phyloP scores from a whole-genome alignment of 1,140 invertebrate species.

The Drosophila micromelanica region DNA sequence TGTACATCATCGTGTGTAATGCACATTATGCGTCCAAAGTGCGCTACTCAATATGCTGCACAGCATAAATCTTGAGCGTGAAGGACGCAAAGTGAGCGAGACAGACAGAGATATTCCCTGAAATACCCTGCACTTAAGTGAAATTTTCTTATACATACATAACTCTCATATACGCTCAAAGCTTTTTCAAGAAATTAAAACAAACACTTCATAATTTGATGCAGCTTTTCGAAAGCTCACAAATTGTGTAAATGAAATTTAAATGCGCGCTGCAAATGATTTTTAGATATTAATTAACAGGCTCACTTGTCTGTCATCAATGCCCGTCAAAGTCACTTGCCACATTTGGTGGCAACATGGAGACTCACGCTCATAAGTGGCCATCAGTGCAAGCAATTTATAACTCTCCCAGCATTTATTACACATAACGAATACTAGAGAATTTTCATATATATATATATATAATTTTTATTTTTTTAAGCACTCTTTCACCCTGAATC shows the following conservation, averaged over 20 bases:
- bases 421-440: conserved; percentile 7
- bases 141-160: background rate
- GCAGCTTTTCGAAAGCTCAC: conserved; percentile 12
- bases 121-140: background rate
- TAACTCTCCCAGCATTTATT: conserved; percentile 13
- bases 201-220: background rate
- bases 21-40: conserved; percentile 21
- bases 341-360: background rate
- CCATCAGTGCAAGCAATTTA: conserved; percentile 7
- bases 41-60: conserved; percentile 14
- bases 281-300: conserved; percentile 12
- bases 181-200: conserved; percentile 2
- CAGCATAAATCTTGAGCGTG: conserved; percentile 1
- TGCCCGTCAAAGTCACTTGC: conserved; percentile 23
- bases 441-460: conserved; percentile 9
- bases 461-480: conserved; percentile 3
- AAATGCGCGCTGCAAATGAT: conserved; percentile 5
- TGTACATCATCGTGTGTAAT: conserved; percentile 47
- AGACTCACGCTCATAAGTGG: conserved; percentile 6
- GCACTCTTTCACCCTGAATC: background rate
- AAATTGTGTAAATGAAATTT: background rate
- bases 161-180: background rate
- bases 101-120: too few species aligned
- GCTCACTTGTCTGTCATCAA: conserved; percentile 3
- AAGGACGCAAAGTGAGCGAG: background rate